A percentile compares a stretch with the other conserved stretches of the same genome.
phyloP scores from a whole-genome alignment of 2,113 vertebrate species.

The Microcebus griseorufus region DNA sequence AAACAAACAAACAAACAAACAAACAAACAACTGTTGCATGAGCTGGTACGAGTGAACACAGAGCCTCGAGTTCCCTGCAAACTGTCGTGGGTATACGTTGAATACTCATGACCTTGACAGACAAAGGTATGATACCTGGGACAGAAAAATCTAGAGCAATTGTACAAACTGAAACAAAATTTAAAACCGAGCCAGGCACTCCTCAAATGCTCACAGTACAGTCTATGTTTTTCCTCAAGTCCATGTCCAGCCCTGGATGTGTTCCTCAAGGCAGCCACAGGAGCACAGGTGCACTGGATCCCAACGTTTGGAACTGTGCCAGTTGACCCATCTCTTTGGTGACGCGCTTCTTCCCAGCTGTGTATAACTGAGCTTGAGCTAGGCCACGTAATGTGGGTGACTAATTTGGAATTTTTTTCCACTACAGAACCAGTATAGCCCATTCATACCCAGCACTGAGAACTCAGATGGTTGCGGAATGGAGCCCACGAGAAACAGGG shows the following conservation, averaged over 20 bases:
- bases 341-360: background rate
- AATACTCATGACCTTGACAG: background rate
- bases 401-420: constrained; percentile 26
- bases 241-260: rapidly evolving
- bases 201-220: background rate
- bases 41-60: background rate
- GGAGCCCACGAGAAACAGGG: background rate
- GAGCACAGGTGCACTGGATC: background rate
- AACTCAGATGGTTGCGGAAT: background rate
- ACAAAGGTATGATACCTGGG: background rate
- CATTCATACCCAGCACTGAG: background rate
- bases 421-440: background rate
- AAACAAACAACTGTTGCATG: no score
- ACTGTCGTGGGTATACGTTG: background rate
- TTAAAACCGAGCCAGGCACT: background rate
- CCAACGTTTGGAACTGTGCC: background rate
- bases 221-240: background rate
- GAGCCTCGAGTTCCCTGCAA: background rate
- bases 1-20: no score
- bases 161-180: background rate
- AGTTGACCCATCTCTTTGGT: background rate
- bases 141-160: background rate
- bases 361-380: background rate
- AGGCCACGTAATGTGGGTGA: background rate
- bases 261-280: background rate